Base-by-base conservation (phyloP, 2,113 vertebrate genomes). In the Reinhardtius hippoglossoides region DNA sequence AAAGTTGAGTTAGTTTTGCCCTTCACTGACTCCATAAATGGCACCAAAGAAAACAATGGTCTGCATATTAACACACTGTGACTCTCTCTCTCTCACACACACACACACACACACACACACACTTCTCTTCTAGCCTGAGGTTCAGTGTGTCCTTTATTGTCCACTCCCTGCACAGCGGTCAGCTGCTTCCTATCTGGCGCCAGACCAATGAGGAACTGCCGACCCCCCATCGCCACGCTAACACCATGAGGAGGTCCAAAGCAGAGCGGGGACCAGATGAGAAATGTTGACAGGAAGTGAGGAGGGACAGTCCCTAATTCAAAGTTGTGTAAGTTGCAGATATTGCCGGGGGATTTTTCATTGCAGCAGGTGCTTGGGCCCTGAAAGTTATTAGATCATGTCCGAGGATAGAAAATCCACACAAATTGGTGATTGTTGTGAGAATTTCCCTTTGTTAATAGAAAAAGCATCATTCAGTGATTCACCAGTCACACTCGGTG, bases 121-220 rank as follows among this genome's bases (percentile, higher is more conserved):
- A 46, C 42, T 67, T 62, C 65, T 74, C 37, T 67, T 60, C 59
- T 71, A n/a, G 82, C 62, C 74, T 26, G 57, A 55, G 65, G 72
- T 77, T 80, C 50, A 61, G 52, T 65, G 63, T 88, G 83, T 84
- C 75, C 80, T 86, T 87, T 81, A 84, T 89, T 86, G 85, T 88
- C 83, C 74, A 76, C 86, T 95, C 96, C 95, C 95, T 94, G 88
- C 91, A 78, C 89, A 92, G 89, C 90, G 90, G 90, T 94, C 94
- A 95, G 93, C 93, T 95, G 93, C 87, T 92, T 93, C 90, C 85
- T 93, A 92, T 85, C 89, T 95, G 92, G 94, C 94, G 89, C 93
- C 93, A 92, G 90, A 93, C 87, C 92, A 96, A 93, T 90, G 89
- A 67, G 50, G 89, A n/a, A 91, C 92, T 90, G 35, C 84, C 10